Conservation (phyloP, 2,888 invertebrate genomes). For the Brachypalpus laphriformis region DNA sequence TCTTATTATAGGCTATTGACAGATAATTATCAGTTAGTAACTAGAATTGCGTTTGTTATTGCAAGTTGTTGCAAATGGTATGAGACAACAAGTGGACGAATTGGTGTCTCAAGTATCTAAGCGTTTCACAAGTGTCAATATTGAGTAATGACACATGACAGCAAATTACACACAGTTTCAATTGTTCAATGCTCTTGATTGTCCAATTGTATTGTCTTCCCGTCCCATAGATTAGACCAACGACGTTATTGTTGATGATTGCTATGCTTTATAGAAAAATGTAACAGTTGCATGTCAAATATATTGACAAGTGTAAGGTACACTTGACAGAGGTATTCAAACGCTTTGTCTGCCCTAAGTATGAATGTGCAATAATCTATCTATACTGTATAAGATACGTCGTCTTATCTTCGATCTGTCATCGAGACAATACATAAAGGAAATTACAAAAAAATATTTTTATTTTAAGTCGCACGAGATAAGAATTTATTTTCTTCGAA, state of each 20-base stretch:
- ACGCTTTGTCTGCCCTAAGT: not conserved
- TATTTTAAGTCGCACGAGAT: not conserved
- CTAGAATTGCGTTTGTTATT: not conserved
- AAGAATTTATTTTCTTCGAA: conserved; percentile 7
- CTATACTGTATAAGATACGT: not conserved
- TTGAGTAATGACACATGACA: not conserved
- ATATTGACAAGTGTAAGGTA: not conserved
- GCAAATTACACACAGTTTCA: too few species aligned
- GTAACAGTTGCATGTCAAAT: not conserved
- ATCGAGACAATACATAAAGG: not conserved
- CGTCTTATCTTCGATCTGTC: not conserved
- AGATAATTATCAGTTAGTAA: not conserved
- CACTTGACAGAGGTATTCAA: not conserved
- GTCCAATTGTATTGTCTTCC: too few species aligned
- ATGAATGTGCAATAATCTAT: not conserved
- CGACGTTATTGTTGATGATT: too few species aligned
- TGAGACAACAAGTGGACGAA: not conserved
- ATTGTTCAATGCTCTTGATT: too few species aligned
- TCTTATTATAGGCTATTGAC: not conserved
- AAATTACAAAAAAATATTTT: not conserved
- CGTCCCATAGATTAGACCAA: too few species aligned
- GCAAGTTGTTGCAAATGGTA: not conserved
- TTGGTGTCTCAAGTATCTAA: not conserved
- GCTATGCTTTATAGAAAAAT: not conserved
- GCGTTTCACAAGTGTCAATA: not conserved